Conservation (phyloP, 2,797 vertebrate species). For the Aulostomus chinensis region DNA sequence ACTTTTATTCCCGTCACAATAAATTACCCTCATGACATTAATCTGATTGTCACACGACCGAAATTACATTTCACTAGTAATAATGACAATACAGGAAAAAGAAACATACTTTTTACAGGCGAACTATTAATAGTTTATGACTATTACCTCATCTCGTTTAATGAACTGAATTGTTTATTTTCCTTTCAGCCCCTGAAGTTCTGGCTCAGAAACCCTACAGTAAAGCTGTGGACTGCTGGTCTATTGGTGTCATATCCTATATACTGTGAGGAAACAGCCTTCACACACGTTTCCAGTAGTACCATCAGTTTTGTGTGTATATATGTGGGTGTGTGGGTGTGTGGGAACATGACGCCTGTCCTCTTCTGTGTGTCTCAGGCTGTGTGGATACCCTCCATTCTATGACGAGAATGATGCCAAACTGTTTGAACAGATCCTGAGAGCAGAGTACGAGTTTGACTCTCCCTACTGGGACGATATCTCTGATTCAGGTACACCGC, state of each 20-base stretch:
- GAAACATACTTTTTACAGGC: too few relatives aligned
- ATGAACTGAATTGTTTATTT: background rate
- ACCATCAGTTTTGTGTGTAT: too few relatives aligned
- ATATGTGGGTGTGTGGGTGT: too few relatives aligned
- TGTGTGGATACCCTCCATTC: conserved; percentile 95
- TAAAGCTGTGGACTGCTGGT: conserved; percentile 99
- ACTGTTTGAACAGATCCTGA: conserved; percentile 97
- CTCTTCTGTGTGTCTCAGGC: conserved; percentile 65
- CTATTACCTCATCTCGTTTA: too few relatives aligned
- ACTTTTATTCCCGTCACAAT: background rate
- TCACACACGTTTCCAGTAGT: background rate
- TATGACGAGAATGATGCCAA: conserved; percentile 97
- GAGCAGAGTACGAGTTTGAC: conserved; percentile 96
- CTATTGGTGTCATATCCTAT: conserved; percentile 95
- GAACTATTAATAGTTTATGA: too few relatives aligned
- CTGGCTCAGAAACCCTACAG: conserved; percentile 98
- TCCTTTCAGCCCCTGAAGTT: conserved; percentile 89
- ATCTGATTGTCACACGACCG: too few relatives aligned
- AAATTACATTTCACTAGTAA: too few relatives aligned
- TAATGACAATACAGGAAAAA: too few relatives aligned
- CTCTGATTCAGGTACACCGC: conserved; percentile 97
- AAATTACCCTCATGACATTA: too few relatives aligned
- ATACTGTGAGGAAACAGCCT: conserved; percentile 87
- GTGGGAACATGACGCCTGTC: background rate
- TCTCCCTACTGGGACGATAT: conserved; percentile 99